phyloP scores from a whole-genome alignment of 2,888 invertebrate genomes.

The Tetranychus piercei region DNA sequence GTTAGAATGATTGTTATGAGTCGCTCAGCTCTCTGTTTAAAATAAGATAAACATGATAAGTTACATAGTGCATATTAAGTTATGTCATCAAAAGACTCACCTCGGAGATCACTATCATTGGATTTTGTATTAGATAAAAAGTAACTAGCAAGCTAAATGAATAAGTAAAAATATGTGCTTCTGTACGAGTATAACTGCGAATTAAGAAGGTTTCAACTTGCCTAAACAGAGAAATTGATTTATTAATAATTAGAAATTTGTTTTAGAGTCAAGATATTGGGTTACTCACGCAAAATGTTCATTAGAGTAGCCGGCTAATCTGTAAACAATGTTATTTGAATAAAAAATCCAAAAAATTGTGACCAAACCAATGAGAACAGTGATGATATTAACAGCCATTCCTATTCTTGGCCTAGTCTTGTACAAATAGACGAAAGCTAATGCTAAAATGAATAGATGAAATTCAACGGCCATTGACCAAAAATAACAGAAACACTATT shows the following conservation, averaged over 20 bases:
- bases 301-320: neutral
- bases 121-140: neutral
- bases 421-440: neutral
- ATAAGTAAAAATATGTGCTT: neutral
- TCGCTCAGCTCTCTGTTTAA: neutral
- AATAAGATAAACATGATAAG: neutral
- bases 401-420: neutral
- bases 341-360: neutral
- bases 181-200: neutral
- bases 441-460: neutral
- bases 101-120: neutral
- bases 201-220: neutral
- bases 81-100: neutral
- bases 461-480: neutral
- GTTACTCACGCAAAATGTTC: neutral
- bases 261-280: too few species aligned
- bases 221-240: neutral
- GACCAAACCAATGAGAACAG: neutral
- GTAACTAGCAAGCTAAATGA: neutral
- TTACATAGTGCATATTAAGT: too few species aligned
- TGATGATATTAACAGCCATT: neutral
- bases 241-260: neutral
- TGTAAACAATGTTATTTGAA: neutral
- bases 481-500: neutral
- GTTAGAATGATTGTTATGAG: neutral